These are phyloP conservation scores for Ectemnius lituratus DNA, from an alignment of 2,888 invertebrate species.

Conservation along the genomic window DNA sequence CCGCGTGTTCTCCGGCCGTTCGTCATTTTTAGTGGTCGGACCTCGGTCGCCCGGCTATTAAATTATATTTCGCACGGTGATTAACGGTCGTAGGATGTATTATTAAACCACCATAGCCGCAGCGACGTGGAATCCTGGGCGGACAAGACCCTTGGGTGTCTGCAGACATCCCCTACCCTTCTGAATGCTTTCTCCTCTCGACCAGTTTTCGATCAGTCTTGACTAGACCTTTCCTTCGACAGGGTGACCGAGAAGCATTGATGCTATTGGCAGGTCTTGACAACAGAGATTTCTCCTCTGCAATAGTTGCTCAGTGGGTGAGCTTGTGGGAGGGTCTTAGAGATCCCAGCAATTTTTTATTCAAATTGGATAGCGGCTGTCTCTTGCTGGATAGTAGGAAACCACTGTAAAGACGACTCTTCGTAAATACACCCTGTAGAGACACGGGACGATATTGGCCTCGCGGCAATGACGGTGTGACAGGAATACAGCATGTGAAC, in stretches of 20 bases:
- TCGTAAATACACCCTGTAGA: neutral
- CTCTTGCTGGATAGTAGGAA: neutral
- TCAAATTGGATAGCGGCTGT: neutral
- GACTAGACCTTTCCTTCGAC: conserved; percentile 13
- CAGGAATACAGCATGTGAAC: conserved; percentile 7
- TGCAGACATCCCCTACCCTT: conserved; percentile 4
- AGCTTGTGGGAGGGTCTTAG: no score
- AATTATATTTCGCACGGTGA: conserved; percentile 68
- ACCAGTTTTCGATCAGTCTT: conserved; percentile 22
- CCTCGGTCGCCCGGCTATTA: conserved; percentile 62
- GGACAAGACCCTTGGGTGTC: conserved; percentile 54
- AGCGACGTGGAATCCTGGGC: conserved; percentile 59
- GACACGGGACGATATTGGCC: neutral
- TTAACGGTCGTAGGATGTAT: conserved; percentile 65
- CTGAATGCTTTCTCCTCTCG: conserved; percentile 23
- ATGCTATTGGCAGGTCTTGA: neutral
- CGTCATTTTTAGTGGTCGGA: conserved; percentile 64
- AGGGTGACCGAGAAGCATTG: neutral
- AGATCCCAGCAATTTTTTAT: neutral
- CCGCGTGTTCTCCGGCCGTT: conserved; percentile 61
- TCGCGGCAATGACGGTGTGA: neutral
- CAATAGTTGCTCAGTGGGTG: no score
- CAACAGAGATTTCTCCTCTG: no score
- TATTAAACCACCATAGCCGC: conserved; percentile 61
- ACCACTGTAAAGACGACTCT: neutral